These are phyloP conservation scores for Chrysina gloriosa DNA, from an alignment of 2,888 invertebrate genomes.

Conservation along the genomic window DNA sequence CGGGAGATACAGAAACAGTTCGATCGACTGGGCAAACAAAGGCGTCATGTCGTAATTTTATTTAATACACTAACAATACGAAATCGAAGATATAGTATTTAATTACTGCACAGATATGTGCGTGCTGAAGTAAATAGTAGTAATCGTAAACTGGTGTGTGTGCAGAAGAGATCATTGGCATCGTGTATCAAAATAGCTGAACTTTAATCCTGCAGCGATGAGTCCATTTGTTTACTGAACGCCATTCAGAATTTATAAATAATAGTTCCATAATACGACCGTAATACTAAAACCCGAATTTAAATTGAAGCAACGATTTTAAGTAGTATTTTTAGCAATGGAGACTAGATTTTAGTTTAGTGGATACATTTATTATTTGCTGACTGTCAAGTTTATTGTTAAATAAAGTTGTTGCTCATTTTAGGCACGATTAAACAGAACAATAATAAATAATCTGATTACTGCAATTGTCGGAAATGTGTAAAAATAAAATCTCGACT, in stretches of 20 bases:
- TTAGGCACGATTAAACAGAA: too few species aligned
- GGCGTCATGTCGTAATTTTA: background rate
- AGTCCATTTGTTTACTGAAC: constrained; percentile 25
- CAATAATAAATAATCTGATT: too few species aligned
- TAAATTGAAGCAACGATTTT: background rate
- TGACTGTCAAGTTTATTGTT: background rate
- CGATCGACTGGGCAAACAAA: background rate
- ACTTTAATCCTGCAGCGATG: constrained; percentile 23
- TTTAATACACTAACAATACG: background rate
- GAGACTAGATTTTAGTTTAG: too few species aligned
- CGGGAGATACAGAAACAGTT: background rate
- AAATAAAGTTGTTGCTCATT: too few species aligned
- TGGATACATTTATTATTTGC: constrained; percentile 6
- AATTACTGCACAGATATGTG: constrained; percentile 1
- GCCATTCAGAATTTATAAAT: constrained; percentile 29
- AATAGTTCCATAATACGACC: background rate
- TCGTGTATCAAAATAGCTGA: constrained; percentile 28
- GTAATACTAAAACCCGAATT: background rate
- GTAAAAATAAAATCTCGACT: too few species aligned
- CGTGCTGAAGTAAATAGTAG: background rate
- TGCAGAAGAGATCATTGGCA: constrained; percentile 25
- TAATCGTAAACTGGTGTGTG: too few species aligned
- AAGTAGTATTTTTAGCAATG: constrained; percentile 3
- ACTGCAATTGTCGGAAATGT: too few species aligned
- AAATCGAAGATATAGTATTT: background rate